Base-by-base conservation (phyloP, 2,113 vertebrate genomes). In the Sterna hirundo region DNA sequence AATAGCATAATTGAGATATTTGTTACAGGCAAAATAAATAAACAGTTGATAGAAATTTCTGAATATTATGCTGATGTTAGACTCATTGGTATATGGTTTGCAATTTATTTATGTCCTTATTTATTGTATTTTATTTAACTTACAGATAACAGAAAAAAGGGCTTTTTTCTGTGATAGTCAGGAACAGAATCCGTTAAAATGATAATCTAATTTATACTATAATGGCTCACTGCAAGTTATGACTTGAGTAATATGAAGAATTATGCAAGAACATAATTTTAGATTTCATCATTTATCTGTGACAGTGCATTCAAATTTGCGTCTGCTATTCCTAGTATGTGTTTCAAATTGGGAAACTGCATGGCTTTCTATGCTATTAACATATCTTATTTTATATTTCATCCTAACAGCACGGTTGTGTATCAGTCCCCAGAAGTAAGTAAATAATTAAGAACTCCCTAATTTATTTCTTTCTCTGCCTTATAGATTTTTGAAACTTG, bases 201-300 rank as follows among this genome's bases (percentile, higher is more conserved):
- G 0, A 11, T 46, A 40, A 72, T 69, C 25, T 61, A 30, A 19
- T 0, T 0, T 32, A 32, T 40, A 25, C 11, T 84, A 12, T 46
- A 77, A 65, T 38, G 38, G 7, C 11, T 88, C 3, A 66, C 15
- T 32, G 5, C 13, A 65, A 70, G 15, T 36, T 85, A 55, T 65
- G 7, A 40, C 6, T 47, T 71, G 6, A 91, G 11, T 26, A 80
- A 69, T 81, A 42, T n/a, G 52, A 94, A 74, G 16, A 78, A 42
- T 51, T 66, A 92, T 78, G 51, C 25, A 64, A 57, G 15, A 86
- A 54, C 1, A 1, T 52, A 32, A 36, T 42, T 27, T 60, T 81
- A 77, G 5, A 40, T 72, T 51, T 58, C 10, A 40, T 62, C 4
- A 62, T 44, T 77, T 38, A 18, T 55, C 25, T 5, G 3, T 51